Percentiles rank a stretch among this genome's conserved stretches.
Conservation (phyloP, 2,113 vertebrate genomes). For the Aepyceros melampus region DNA sequence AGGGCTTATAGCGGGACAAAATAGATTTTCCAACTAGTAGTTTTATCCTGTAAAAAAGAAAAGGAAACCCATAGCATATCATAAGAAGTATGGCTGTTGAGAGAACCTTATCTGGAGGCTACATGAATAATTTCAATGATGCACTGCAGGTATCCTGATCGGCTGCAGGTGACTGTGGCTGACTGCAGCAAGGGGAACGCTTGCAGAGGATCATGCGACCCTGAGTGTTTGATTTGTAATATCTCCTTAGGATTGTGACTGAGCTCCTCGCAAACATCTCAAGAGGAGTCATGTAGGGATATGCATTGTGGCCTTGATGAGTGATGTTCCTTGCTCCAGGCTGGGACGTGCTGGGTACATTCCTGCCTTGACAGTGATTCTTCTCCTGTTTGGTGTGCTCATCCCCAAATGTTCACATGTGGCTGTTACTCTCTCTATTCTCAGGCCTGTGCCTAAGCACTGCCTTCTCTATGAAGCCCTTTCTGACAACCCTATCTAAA, state of each 20-base stretch:
- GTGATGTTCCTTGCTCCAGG: background rate
- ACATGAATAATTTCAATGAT: background rate
- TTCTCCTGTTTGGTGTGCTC: background rate
- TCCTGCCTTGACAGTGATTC: background rate
- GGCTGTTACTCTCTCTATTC: background rate
- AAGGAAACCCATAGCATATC: constrained; percentile 39
- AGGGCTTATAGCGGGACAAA: background rate
- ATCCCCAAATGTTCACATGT: background rate
- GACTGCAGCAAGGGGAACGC: background rate
- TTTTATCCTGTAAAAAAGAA: constrained; percentile 16
- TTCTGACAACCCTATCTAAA: background rate
- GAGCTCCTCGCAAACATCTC: background rate
- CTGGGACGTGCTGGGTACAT: background rate
- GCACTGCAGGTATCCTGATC: background rate
- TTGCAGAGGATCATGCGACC: background rate
- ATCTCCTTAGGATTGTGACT: background rate
- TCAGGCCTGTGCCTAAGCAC: background rate
- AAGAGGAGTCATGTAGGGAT: background rate
- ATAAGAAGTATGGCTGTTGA: background rate
- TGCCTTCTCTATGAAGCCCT: background rate
- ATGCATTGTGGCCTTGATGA: background rate
- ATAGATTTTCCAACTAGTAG: constrained; percentile 24
- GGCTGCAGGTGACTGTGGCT: background rate
- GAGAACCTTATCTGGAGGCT: background rate
- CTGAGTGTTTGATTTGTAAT: background rate